Evolutionary conservation across 2,888 invertebrate species (phyloP).

Genomic region (Stenichneumon culpator): DNA sequence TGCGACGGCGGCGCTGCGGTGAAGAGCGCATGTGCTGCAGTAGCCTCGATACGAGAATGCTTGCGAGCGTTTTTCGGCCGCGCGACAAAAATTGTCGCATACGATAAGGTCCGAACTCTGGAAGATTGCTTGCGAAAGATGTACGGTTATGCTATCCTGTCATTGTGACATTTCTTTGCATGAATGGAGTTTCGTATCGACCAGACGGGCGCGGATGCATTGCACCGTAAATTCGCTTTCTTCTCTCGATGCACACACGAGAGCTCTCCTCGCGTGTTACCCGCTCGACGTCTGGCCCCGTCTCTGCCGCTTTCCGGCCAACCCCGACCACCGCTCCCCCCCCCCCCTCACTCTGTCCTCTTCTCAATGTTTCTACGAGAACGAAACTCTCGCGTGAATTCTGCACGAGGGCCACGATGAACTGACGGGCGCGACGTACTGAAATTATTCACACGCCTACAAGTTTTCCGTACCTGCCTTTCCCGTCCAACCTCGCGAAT

Average conservation of each 20-base stretch:
- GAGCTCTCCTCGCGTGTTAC: constrained; percentile 2
- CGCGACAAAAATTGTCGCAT: neutral
- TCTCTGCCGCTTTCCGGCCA: neutral
- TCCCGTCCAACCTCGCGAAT: neutral
- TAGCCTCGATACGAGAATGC: neutral
- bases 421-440: constrained; percentile 39
- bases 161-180: constrained; percentile 8
- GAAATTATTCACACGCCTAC: constrained; percentile 62
- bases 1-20: neutral
- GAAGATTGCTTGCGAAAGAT: neutral
- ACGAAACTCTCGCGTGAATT: constrained; percentile 35
- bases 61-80: neutral
- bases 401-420: constrained; percentile 29
- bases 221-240: constrained; percentile 37
- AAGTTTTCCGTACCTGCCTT: constrained; percentile 47
- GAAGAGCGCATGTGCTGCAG: neutral
- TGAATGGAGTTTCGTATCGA: constrained; percentile 49
- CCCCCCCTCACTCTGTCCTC: neutral
- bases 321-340: neutral
- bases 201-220: constrained; percentile 39
- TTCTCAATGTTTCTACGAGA: constrained; percentile 18
- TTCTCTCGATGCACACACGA: constrained; percentile 8
- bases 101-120: neutral
- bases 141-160: neutral
- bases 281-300: neutral